Evolutionary conservation across 2,797 vertebrate genomes (phyloP).

Genomic region (Crocidura indochinensis): DNA sequence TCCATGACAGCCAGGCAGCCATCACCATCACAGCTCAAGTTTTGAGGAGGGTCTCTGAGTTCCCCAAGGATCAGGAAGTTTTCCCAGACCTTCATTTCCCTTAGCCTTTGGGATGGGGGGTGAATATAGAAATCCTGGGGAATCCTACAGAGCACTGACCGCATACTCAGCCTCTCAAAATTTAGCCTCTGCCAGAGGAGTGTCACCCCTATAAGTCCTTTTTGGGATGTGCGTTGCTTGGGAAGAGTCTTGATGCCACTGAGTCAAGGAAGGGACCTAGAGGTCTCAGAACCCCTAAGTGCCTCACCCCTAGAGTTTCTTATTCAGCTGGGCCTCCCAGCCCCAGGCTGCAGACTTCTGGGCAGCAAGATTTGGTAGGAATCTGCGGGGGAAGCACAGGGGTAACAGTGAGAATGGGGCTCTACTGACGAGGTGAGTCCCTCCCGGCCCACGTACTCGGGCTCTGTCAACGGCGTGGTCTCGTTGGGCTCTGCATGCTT

Average conservation of each 20-base stretch:
- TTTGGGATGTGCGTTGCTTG: background rate
- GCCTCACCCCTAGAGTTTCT: slow-evolving; percentile 32
- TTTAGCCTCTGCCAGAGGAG: background rate
- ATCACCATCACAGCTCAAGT: background rate
- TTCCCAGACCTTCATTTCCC: background rate
- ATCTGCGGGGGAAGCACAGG: background rate
- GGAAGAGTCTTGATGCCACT: background rate
- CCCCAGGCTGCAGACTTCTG: background rate
- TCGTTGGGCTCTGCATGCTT: slow-evolving; percentile 97
- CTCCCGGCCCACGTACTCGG: slow-evolving; percentile 93
- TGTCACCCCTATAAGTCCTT: background rate
- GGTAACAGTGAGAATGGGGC: background rate
- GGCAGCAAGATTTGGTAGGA: background rate
- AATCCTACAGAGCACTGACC: background rate
- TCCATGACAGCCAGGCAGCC: background rate
- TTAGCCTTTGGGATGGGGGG: background rate
- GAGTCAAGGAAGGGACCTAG: background rate
- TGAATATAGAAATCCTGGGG: slow-evolving; percentile 15
- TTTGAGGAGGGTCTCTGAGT: background rate
- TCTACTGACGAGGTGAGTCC: background rate
- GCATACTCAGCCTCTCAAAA: background rate
- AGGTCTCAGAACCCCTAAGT: too few relatives aligned
- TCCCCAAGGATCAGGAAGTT: background rate
- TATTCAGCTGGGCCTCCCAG: slow-evolving; percentile 6
- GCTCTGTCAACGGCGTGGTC: slow-evolving; percentile 98